Percentiles rank a stretch among this genome's conserved stretches.
Conservation (phyloP, 1,140 invertebrate species). For the Drosophila ambigua region DNA sequence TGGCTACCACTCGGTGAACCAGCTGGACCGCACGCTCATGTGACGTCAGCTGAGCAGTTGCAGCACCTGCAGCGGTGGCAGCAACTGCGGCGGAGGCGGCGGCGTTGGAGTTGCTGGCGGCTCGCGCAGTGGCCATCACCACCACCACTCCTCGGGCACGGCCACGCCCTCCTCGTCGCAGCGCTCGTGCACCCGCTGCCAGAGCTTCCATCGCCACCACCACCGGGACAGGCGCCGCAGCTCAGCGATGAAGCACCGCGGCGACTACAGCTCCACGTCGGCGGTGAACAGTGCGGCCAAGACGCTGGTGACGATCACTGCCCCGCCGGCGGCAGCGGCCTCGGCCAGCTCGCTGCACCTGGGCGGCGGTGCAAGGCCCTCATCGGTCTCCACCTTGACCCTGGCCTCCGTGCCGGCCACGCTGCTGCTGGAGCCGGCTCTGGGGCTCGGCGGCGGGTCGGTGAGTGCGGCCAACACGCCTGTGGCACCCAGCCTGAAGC, state of each 20-base stretch:
- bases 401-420: slow-evolving; percentile 67
- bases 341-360: slow-evolving; percentile 63
- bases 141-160: slow-evolving; percentile 63
- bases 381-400: slow-evolving; percentile 69
- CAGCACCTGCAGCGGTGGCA: slow-evolving; percentile 83
- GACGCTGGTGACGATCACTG: slow-evolving; percentile 71
- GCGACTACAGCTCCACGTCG: slow-evolving; percentile 70
- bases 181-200: slow-evolving; percentile 76
- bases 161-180: slow-evolving; percentile 67
- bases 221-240: slow-evolving; percentile 76
- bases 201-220: slow-evolving; percentile 81
- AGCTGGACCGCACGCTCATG: slow-evolving; percentile 80
- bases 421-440: slow-evolving; percentile 42
- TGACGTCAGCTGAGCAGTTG: slow-evolving; percentile 84
- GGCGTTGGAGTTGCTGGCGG: slow-evolving; percentile 2
- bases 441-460: slow-evolving; percentile 28
- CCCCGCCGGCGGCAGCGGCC: slow-evolving; percentile 69
- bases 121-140: slow-evolving; percentile 62
- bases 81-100: slow-evolving; percentile 68
- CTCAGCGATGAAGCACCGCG: slow-evolving; percentile 66
- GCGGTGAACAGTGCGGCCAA: slow-evolving; percentile 71
- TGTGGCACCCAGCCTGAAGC: slow-evolving; percentile 53
- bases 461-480: slow-evolving; percentile 70
- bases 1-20: slow-evolving; percentile 82
- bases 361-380: slow-evolving; percentile 44